Percentiles rank a stretch among this genome's conserved stretches.
phyloP scores from a whole-genome alignment of 2,797 vertebrate genomes.

The Hemibagrus guttatus region DNA sequence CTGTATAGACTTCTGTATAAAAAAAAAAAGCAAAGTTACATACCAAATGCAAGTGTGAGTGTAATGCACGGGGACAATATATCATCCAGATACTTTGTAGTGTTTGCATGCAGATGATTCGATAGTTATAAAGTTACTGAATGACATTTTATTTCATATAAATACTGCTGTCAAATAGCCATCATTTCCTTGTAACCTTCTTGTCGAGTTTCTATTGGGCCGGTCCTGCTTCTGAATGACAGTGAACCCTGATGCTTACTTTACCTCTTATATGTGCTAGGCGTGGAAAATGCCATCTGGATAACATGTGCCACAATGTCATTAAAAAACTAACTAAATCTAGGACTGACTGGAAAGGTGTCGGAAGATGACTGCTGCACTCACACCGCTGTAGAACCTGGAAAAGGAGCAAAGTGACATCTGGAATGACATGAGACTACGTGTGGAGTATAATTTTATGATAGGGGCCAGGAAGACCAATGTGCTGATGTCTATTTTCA shows the following conservation, averaged over 20 bases:
- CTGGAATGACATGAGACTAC: background rate
- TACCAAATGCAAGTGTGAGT: background rate
- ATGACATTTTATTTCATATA: background rate
- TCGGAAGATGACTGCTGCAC: background rate
- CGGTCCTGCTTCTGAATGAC: background rate
- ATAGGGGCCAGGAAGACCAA: background rate
- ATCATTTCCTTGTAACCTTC: background rate
- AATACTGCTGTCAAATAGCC: background rate
- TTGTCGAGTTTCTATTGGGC: background rate
- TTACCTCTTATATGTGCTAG: background rate
- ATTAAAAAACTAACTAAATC: background rate
- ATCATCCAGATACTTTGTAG: no score
- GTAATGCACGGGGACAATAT: background rate
- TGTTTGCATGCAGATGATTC: background rate
- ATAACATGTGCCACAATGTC: constrained; percentile 4
- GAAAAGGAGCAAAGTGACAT: background rate
- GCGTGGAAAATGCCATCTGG: background rate
- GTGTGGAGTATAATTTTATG: background rate
- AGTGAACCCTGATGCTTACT: background rate
- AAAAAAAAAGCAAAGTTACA: background rate
- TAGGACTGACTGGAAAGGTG: background rate
- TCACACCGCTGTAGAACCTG: background rate
- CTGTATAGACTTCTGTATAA: background rate
- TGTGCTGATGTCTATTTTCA: background rate
- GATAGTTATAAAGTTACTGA: background rate